Evolutionary conservation across 2,113 vertebrate genomes (phyloP), one percentile per base, ranked within the genome.

Genomic region (Lagopus muta): DNA sequence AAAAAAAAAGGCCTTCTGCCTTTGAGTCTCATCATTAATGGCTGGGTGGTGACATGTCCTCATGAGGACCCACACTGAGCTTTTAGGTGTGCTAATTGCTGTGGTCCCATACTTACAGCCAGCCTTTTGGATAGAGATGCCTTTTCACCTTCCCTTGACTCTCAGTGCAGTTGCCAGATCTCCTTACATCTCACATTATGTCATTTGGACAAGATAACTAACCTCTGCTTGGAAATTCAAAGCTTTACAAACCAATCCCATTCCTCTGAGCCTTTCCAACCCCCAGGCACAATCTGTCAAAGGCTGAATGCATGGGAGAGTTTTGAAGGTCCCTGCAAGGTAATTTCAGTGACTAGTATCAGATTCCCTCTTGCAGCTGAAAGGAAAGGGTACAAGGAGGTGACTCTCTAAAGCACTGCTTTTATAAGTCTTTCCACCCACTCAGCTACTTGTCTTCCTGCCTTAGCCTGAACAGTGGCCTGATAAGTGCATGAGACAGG

Each of bases 371-470:
- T 92, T 76, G 65, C 54, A 78, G 91, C 84, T 96, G 96, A 96
- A 96, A 94, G 78, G 90, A 69, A 91, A 88, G 94, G 93, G 92
- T 92, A 81, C 81, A 78, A 91, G 91, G 91, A 96, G 94, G 94
- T 93, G 87, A 95, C 79, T 84, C 70, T 85, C 86, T 82, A 91
- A 96, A 94, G 88, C 88, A 13, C 89, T 84, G 70, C 81, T 94
- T 95, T 96, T 91, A 61, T 97, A 94, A 93, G 92, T 95, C 95
- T 89, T 90, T 93, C 93, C 80, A 93, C 82, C 87, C 79, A 87
- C 82, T 96, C 95, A 92, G 90, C 93, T 90, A 84, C 96, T 96
- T 95, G 95, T 96, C 96, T 96, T 92, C 92, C 92, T 93, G 88
- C 96, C 90, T 97, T 92, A 86, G 84, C 84, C 88, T 86, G 92